These are phyloP conservation scores for Euphonia xanthogaster DNA, from an alignment of 2,797 vertebrate genomes.

Conservation along the genomic window DNA sequence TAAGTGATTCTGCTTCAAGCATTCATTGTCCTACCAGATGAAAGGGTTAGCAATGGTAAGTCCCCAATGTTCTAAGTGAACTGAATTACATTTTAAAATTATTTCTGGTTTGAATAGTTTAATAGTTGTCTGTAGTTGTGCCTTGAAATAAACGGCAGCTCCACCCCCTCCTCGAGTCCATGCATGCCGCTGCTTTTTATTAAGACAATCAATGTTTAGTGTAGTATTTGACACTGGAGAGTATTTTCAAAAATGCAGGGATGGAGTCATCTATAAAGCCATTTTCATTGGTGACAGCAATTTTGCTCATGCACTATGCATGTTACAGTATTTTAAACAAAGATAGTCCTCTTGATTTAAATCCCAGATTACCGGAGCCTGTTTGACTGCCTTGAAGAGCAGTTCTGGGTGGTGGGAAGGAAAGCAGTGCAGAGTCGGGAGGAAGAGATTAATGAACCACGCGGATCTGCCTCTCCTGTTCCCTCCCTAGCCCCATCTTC, in stretches of 20 bases:
- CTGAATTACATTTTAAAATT: conserved; percentile 1
- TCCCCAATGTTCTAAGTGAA: background rate
- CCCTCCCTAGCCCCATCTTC: background rate
- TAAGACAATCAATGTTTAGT: background rate
- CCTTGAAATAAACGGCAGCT: background rate
- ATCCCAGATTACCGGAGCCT: accelerated
- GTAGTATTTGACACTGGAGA: background rate
- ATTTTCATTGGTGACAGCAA: background rate
- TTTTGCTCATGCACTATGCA: background rate
- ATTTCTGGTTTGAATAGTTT: background rate
- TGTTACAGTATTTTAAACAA: background rate
- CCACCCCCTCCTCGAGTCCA: background rate
- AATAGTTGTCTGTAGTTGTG: background rate
- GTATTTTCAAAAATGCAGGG: background rate
- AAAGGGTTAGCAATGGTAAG: background rate
- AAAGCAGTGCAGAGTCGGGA: background rate
- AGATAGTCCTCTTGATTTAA: background rate
- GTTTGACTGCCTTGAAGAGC: background rate
- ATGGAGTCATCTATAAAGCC: background rate
- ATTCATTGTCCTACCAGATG: background rate
- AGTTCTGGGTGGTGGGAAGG: background rate
- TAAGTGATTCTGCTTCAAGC: conserved; percentile 5
- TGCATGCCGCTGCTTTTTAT: background rate
- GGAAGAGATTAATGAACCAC: background rate
- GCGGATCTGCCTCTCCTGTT: accelerated